Conservation (phyloP, 2,888 invertebrate species). For the Apamea anceps region DNA sequence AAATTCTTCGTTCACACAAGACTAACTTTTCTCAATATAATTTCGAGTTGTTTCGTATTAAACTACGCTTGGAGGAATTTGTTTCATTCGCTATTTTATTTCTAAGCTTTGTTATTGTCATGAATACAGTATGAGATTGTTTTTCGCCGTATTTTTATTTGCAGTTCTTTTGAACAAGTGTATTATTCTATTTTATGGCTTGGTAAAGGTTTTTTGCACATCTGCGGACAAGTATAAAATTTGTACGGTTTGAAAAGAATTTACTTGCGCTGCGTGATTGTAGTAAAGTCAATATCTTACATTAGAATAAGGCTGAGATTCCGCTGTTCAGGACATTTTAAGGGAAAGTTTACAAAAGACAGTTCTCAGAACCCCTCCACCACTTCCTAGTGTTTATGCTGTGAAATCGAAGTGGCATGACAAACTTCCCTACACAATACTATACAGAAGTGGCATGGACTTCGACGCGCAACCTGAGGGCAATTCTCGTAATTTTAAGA, state of each 20-base stretch:
- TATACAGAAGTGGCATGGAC: too few species aligned
- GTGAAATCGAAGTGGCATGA: not conserved
- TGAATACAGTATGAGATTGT: constrained; percentile 44
- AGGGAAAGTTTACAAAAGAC: not conserved
- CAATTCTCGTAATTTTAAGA: too few species aligned
- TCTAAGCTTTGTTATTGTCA: constrained; percentile 34
- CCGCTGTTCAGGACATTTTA: not conserved
- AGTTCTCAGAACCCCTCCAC: not conserved
- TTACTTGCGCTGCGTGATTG: not conserved
- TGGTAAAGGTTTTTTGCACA: not conserved
- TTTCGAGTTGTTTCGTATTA: constrained; percentile 49
- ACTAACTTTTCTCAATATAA: constrained; percentile 46
- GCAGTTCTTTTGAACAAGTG: not conserved
- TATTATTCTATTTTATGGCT: constrained; percentile 1
- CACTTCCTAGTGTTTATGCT: not conserved
- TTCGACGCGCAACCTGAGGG: too few species aligned
- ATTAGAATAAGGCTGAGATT: not conserved
- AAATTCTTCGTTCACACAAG: constrained; percentile 12
- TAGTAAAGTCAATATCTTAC: not conserved
- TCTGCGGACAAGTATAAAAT: not conserved
- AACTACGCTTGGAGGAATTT: constrained; percentile 41
- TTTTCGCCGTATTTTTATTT: constrained; percentile 20
- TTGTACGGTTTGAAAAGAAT: not conserved
- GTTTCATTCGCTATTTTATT: constrained; percentile 27
- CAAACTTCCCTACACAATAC: not conserved